Conservation (phyloP, 2,113 vertebrate genomes). For the Petaurus breviceps region DNA sequence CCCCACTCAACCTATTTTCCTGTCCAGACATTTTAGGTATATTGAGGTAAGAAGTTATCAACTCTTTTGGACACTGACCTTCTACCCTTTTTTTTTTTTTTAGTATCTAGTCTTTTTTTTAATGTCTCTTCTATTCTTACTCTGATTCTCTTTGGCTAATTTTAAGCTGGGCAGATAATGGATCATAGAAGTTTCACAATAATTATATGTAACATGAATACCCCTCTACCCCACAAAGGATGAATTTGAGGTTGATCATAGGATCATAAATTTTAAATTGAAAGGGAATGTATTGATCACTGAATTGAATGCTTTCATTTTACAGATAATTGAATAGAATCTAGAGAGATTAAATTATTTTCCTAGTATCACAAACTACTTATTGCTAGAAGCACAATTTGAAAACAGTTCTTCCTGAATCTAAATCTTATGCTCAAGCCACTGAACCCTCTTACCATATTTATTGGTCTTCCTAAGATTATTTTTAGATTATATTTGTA, state of each 20-base stretch:
- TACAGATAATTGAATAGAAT: neutral
- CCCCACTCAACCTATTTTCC: neutral
- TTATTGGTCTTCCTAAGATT: neutral
- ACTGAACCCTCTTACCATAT: neutral
- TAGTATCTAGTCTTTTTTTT: neutral
- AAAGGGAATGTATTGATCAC: neutral
- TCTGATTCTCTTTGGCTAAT: neutral
- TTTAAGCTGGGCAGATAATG: conserved; percentile 8
- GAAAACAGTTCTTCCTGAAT: neutral
- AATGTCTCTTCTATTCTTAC: neutral
- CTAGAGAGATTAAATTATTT: neutral
- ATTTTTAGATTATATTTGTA: neutral
- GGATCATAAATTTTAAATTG: neutral
- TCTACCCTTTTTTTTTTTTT: neutral
- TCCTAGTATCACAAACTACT: neutral
- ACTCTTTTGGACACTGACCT: neutral
- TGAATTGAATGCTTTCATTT: neutral
- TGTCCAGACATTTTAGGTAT: neutral
- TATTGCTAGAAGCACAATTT: neutral
- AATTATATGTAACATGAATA: neutral
- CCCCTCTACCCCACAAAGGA: neutral
- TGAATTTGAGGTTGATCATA: neutral
- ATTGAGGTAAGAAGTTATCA: neutral
- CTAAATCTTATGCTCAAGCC: neutral
- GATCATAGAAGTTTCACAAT: neutral